phyloP scores from a whole-genome alignment of 2,888 invertebrate species.

The Sarcophaga caerulescens region DNA sequence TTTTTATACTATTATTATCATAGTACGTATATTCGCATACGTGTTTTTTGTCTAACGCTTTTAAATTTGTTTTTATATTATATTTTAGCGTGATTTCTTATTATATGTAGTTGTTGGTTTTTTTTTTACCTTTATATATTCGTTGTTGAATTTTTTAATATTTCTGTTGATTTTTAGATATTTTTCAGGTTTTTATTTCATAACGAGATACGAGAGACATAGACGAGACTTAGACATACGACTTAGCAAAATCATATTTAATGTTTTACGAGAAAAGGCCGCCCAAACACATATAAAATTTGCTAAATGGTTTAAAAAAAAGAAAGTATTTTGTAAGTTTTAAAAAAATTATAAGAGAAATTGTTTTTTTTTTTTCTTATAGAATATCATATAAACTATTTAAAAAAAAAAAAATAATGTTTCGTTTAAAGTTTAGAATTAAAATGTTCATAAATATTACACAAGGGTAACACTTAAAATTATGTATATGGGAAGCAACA shows the following conservation, averaged over 20 bases:
- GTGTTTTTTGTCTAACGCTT: background rate
- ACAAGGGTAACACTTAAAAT: background rate
- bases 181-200: background rate
- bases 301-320: constrained; percentile 68
- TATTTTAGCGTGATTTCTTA: background rate
- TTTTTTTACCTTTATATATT: background rate
- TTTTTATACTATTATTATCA: background rate
- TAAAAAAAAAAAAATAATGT: background rate
- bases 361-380: constrained; percentile 5
- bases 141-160: constrained; percentile 18
- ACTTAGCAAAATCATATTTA: constrained; percentile 60
- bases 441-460: background rate
- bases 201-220: constrained; percentile 59
- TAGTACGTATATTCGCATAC: background rate
- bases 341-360: constrained; percentile 26
- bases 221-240: constrained; percentile 44
- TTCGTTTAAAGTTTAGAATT: constrained; percentile 30
- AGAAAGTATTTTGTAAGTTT: constrained; percentile 66
- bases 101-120: constrained; percentile 4
- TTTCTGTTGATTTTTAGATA: constrained; percentile 25
- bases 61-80: constrained; percentile 10
- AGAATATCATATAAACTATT: constrained; percentile 28
- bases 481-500: no score
- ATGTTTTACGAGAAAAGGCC: constrained; percentile 61
- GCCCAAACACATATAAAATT: constrained; percentile 54